These are phyloP conservation scores for Marasmarcha lunaedactyla DNA, from an alignment of 2,888 invertebrate species.

Conservation along the genomic window DNA sequence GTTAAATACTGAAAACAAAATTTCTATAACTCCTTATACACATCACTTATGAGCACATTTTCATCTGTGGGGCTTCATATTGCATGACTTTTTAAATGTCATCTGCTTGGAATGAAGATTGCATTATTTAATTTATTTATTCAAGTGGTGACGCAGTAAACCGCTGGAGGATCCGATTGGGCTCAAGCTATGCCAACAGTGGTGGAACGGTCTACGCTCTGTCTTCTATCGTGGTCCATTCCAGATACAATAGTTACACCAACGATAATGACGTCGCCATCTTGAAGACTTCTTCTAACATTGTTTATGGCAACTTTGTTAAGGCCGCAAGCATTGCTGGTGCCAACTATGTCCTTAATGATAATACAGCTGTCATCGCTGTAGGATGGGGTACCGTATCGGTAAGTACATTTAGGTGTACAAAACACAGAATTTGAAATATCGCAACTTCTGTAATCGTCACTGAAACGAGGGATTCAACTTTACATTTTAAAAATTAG, in stretches of 20 bases:
- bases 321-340: constrained; percentile 25
- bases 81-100: too few relatives aligned
- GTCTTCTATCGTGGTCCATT: constrained; percentile 18
- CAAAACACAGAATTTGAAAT: constrained; percentile 1
- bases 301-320: constrained; percentile 16
- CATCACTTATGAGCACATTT: too few relatives aligned
- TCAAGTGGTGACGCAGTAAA: constrained; percentile 19
- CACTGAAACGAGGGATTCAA: too few relatives aligned
- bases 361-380: constrained; percentile 28
- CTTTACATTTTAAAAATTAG: too few relatives aligned
- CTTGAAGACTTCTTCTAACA: constrained; percentile 17
- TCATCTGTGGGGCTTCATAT: too few relatives aligned
- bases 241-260: constrained; percentile 17
- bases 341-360: constrained; percentile 22
- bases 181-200: constrained; percentile 22
- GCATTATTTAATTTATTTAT: too few relatives aligned
- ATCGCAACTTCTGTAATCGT: too few relatives aligned
- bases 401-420: constrained; percentile 24
- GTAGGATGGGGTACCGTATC: constrained; percentile 30
- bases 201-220: constrained; percentile 21
- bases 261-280: constrained; percentile 28
- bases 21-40: too few relatives aligned
- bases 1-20: too few relatives aligned
- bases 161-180: constrained; percentile 23
- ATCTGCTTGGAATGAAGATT: too few relatives aligned